Evolutionary conservation across 2,113 vertebrate species (phyloP), one percentile per base, ranked within the genome.

Genomic region (Indicator maculatus): DNA sequence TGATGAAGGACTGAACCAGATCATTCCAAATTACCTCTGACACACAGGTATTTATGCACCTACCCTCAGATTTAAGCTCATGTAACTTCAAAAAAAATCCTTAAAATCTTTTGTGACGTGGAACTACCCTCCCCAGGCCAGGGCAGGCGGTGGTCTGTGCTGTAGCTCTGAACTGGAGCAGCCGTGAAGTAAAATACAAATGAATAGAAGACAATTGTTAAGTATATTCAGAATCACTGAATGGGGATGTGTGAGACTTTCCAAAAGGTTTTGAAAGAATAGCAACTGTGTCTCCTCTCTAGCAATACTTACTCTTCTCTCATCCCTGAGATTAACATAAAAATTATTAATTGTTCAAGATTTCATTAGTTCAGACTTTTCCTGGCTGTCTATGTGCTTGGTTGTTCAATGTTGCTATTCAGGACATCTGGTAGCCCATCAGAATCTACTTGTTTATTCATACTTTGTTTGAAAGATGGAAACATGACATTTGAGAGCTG

Each of bases 371-470:
- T 86, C 77, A 88, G 67, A 93, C 26, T 79, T 88, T 88, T 83
- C 30, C 50, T 85, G 72, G 18, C 12, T 75, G 26, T 65, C 83
- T 77, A 67, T 55, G n/a, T 82, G 33, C 69, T 83, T 61, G 15
- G 31, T 59, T 89, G 44, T 44, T 86, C 1, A 3, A 19, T 71
- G 16, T 24, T 91, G 39, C 14, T 82, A 55, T 67, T 81, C 53
- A 66, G 63, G 44, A 96, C 30, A 93, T 30, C 58, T 83, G 50
- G 74, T 58, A 94, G 83, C 33, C 60, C 55, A 94, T 84, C 85
- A 88, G 88, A 82, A 90, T 90, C 55, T 33, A n/a, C 55, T 92
- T 61, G 16, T 96, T 96, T 93, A 96, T 94, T 97, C 70, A 86
- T 33, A 88, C 9, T 26, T 83, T 64, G 9, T 70, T 78, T 88